Base-by-base conservation (phyloP, 2,113 vertebrate species). In the Cinclus mexicanus region DNA sequence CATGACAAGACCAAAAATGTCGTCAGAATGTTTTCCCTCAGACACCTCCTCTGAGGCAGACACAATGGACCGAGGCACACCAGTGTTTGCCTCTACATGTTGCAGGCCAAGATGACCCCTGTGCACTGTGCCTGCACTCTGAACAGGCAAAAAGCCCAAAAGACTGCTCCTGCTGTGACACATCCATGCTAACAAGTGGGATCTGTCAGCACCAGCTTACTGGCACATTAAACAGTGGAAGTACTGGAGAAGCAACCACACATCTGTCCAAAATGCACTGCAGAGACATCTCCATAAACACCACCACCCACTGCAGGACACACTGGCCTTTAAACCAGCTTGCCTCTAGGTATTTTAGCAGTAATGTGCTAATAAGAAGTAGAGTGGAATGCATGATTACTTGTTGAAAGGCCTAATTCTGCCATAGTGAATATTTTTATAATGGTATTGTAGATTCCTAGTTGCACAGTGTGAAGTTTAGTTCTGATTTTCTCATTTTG, bases 191-290 rank as follows among this genome's bases (percentile, higher is more conserved):
- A 90, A 37, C 33, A 72, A 79, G n/a, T 4, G 53, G 31, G 17
- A 91, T 72, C 55, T 88, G 76, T 67, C 89, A 96, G 83, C 86
- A 89, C 14, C 42, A 67, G 85, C 55, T 90, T 67, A 86, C 64
- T 31, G 22, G 52, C 16, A 63, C 7, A 23, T 63, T 35, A 86
- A 35, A 55, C 7, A 19, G 16, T 4, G 1, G 0, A 80, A 77
- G 6, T 14, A 70, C 14, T 57, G 20, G 12, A 20, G 39, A 81
- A 67, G 33, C 24, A 93, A 65, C 12, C 10, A 23, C 8, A 3
- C 8, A 21, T 37, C 47, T 72, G 46, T 29, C n/a, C 70, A 79
- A 93, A 84, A 70, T 1, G 6, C 24, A 63, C n/a, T 39, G 35
- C 4, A 69, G 14, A 59, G 15, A 49, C 10, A 39, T 10, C 19